Conservation (phyloP, 2,888 invertebrate species). For the Megamerina dolium region DNA sequence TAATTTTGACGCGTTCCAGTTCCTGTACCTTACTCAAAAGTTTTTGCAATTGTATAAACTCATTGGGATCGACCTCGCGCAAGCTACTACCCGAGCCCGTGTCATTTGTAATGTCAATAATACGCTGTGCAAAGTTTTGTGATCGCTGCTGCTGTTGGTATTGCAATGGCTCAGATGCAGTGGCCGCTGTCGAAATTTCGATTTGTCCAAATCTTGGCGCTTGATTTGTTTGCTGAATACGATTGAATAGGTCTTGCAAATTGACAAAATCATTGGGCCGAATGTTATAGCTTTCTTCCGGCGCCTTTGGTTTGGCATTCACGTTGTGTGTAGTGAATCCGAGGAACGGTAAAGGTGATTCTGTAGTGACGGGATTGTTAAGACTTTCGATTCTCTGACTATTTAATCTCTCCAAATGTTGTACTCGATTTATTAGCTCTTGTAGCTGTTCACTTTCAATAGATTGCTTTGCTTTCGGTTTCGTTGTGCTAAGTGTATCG, state of each 20-base stretch:
- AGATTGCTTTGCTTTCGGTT: constrained; percentile 22
- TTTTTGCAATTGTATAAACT: constrained; percentile 52
- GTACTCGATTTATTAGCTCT: constrained; percentile 50
- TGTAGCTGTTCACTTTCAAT: constrained; percentile 51
- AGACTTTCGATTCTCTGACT: constrained; percentile 8
- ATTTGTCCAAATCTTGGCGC: constrained; percentile 20
- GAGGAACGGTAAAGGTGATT: constrained; percentile 17
- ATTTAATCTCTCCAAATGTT: constrained; percentile 39
- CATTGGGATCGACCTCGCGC: constrained; percentile 49
- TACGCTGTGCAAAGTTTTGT: constrained; percentile 24
- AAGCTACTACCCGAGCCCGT: constrained; percentile 27
- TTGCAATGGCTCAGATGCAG: constrained; percentile 24
- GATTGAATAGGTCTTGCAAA: constrained; percentile 31
- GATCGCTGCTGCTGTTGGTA: constrained; percentile 16
- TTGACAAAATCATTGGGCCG: constrained; percentile 39
- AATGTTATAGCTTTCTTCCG: constrained; percentile 18
- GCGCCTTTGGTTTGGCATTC: constrained; percentile 8
- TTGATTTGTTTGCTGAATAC: constrained; percentile 18
- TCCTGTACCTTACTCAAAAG: constrained; percentile 50
- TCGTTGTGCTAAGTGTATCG: constrained; percentile 6
- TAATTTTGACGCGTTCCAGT: constrained; percentile 39
- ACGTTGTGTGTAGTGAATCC: constrained; percentile 38
- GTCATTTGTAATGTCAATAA: constrained; percentile 37
- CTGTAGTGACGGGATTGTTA: constrained; percentile 12
- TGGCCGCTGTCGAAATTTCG: constrained; percentile 39